A percentile compares a stretch with the other conserved stretches of the same genome.
Evolutionary conservation across 2,888 invertebrate species (phyloP).

Genomic region (Hypercompe scribonia): DNA sequence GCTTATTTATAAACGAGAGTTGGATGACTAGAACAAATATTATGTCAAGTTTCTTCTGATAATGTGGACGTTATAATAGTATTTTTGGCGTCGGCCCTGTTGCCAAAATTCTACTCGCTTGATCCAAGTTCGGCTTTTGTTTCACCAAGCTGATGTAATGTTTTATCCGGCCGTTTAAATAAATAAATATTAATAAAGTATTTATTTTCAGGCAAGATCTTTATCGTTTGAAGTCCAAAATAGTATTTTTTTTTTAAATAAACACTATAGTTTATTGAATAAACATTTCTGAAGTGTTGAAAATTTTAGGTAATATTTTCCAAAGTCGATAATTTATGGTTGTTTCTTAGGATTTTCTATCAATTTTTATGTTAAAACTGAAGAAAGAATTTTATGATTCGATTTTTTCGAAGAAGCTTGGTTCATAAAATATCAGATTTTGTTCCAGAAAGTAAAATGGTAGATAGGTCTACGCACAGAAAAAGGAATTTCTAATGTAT

Average conservation of each 20-base stretch:
- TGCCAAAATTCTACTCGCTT: conserved; percentile 73
- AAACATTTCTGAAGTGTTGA: neutral
- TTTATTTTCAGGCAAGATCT: conserved; percentile 24
- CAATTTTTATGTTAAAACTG: neutral
- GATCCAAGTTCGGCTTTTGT: conserved; percentile 64
- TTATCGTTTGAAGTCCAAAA: conserved; percentile 7
- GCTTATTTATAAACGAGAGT: conserved; percentile 16
- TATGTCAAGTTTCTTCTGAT: conserved; percentile 43
- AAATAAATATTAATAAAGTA: conserved; percentile 21
- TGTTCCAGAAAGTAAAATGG: too few species aligned
- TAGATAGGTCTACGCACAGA: too few species aligned
- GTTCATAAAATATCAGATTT: too few species aligned
- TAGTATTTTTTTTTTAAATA: conserved; percentile 1
- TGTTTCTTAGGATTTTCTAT: neutral
- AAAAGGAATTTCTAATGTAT: too few species aligned
- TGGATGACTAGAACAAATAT: conserved; percentile 10
- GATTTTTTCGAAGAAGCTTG: neutral
- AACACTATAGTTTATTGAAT: neutral
- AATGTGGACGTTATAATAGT: conserved; percentile 53
- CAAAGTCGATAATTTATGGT: neutral
- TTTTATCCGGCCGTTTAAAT: conserved; percentile 52
- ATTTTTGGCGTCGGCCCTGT: conserved; percentile 64
- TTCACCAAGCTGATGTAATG: conserved; percentile 58
- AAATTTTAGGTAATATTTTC: neutral
- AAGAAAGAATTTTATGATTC: neutral